These are phyloP conservation scores for Hyposmocoma kahamanoa DNA, from an alignment of 1,140 invertebrate genomes.

Conservation along the genomic window DNA sequence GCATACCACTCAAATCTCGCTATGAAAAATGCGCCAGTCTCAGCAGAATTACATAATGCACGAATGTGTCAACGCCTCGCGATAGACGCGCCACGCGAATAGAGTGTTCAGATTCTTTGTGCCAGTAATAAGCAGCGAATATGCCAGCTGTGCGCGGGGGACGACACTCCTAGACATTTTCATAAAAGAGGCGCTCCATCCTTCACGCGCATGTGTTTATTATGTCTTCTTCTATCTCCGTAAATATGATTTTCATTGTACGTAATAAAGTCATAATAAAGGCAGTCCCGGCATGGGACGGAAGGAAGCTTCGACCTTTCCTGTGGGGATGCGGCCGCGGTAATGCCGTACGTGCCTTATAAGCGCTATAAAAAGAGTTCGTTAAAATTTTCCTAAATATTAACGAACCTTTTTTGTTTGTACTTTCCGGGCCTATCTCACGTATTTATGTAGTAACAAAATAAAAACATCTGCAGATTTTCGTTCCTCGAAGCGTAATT, in stretches of 20 bases:
- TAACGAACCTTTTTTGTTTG: background rate
- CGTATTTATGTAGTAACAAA: too few relatives aligned
- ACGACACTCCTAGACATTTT: conserved; percentile 15
- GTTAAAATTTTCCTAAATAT: conserved; percentile 19
- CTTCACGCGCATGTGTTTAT: conserved; percentile 43
- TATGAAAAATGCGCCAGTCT: conserved; percentile 47
- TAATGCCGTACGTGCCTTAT: conserved; percentile 12
- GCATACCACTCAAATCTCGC: conserved; percentile 28
- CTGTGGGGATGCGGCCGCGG: conserved; percentile 22
- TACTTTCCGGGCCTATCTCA: too few relatives aligned
- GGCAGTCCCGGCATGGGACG: conserved; percentile 27
- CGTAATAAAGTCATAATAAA: conserved; percentile 51
- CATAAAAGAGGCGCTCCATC: conserved; percentile 22
- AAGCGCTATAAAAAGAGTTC: conserved; percentile 19
- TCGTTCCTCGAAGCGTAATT: too few relatives aligned
- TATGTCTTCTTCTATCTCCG: conserved; percentile 36
- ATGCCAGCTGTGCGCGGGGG: conserved; percentile 32
- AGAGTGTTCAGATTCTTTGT: conserved; percentile 39
- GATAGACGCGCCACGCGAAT: conserved; percentile 20
- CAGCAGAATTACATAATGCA: conserved; percentile 42
- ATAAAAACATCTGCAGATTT: too few relatives aligned
- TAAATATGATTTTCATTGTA: conserved; percentile 53
- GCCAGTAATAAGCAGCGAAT: conserved; percentile 33
- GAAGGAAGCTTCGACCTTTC: conserved; percentile 48
- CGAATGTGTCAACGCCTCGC: conserved; percentile 34